Evolutionary conservation across 1,140 invertebrate species (phyloP), one percentile per base, ranked within the genome.

Genomic region (Notospermus geniculatus): DNA sequence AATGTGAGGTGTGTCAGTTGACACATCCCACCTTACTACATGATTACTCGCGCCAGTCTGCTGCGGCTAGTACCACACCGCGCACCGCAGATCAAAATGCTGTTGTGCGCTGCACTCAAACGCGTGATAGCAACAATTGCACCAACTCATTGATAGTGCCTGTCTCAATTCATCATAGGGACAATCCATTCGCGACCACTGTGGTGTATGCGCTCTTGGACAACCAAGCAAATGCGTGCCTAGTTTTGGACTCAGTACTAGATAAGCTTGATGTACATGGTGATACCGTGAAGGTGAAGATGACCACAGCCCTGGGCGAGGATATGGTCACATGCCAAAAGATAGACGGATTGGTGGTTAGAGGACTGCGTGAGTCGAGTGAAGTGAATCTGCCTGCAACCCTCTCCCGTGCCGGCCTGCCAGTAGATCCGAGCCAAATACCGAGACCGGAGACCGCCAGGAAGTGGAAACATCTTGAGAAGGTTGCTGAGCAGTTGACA

Each of bases 161-260:
- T n/a, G n/a, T n/a, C n/a, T n/a, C n/a, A n/a, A n/a, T n/a, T n/a
- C n/a, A n/a, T n/a, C 54, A 59, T 56, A 15, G 25, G 7, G 19
- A 60, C 30, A 60, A 52, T 41, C 58, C 61, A 9, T 46, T 56
- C 2, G 29, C 45, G 2, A 57, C 63, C 56, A 52, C n/a, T 28
- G 19, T 63, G 17, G 62, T 60, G 1, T 64, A 67, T 60, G 65
- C 65, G 15, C 27, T 66, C 29, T 23, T 66, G 1, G 62, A 66
- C 50, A 63, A 59, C 22, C 65, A 63, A 46, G 63, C 65, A 4
- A 58, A 66, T 32, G 63, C 62, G 17, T 53, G 32, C 17, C 63
- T 66, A 45, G 57, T 66, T 52, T 41, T 66, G 17, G 46, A 63
- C 1, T 22, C 50, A 29, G 57, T 55, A 2, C 60, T 28, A 30